These are phyloP conservation scores for Phyllostomus discolor DNA, from an alignment of 2,113 vertebrate species.

Conservation along the genomic window DNA sequence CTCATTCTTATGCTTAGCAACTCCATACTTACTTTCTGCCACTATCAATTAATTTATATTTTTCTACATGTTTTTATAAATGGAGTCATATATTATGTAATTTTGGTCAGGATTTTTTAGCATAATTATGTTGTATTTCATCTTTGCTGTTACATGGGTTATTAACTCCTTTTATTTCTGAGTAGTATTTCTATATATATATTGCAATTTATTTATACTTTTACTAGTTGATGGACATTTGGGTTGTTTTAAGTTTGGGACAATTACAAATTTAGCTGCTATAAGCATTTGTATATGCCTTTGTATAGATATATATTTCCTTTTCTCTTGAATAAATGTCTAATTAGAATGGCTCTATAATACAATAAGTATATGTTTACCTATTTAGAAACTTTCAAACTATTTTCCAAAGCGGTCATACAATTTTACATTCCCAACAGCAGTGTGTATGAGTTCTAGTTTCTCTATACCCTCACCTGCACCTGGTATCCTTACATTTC, in stretches of 20 bases:
- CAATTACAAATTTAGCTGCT: not conserved
- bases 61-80: not conserved
- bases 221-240: not conserved
- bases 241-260: not conserved
- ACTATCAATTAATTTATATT: not conserved
- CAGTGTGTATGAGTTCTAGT: not conserved
- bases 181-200: not conserved
- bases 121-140: not conserved
- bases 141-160: not conserved
- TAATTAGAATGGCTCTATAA: not conserved
- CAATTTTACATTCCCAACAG: not conserved
- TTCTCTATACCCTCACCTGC: not conserved
- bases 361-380: not conserved
- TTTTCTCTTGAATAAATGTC: not conserved
- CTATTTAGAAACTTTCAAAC: not conserved
- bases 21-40: not conserved
- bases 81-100: not conserved
- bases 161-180: not conserved
- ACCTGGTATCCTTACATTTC: not conserved
- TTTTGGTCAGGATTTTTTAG: not conserved
- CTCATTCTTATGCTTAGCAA: not conserved
- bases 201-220: not conserved
- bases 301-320: not conserved
- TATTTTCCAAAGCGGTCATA: not conserved
- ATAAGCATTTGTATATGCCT: not conserved